Conservation (phyloP, 2,113 vertebrate genomes). For the Melanocharis versteri region DNA sequence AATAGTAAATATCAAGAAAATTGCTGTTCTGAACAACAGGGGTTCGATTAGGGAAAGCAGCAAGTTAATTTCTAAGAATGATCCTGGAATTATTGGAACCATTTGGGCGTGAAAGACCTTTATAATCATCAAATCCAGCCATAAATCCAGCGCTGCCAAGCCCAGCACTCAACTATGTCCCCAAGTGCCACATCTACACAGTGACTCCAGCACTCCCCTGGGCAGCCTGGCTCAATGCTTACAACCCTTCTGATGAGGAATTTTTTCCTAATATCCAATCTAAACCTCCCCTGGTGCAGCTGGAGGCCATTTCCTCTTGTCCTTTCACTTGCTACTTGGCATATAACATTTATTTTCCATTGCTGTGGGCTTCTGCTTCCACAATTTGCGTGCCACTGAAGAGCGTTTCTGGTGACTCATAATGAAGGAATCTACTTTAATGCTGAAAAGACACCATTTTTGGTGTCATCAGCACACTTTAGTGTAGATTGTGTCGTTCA, state of each 20-base stretch:
- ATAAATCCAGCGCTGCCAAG: background rate
- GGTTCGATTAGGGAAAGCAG: background rate
- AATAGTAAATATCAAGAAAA: background rate
- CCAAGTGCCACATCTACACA: background rate
- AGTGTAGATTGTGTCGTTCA: background rate
- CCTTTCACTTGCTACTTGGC: fast-evolving
- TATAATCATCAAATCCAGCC: background rate
- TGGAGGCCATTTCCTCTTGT: background rate
- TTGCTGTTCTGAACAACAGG: background rate
- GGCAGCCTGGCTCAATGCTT: background rate
- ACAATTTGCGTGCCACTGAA: background rate
- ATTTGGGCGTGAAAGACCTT: background rate
- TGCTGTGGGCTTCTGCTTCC: background rate
- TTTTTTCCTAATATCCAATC: background rate
- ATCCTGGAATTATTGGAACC: background rate
- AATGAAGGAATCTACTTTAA: background rate
- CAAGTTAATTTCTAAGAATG: background rate
- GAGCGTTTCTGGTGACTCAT: background rate
- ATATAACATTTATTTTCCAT: background rate
- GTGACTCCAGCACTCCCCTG: background rate
- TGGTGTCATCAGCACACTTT: background rate
- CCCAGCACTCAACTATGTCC: background rate
- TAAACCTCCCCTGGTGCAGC: background rate
- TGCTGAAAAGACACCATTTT: background rate
- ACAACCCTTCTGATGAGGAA: background rate